phyloP scores from a whole-genome alignment of 2,797 vertebrate genomes.

The Peromyscus aztecus region DNA sequence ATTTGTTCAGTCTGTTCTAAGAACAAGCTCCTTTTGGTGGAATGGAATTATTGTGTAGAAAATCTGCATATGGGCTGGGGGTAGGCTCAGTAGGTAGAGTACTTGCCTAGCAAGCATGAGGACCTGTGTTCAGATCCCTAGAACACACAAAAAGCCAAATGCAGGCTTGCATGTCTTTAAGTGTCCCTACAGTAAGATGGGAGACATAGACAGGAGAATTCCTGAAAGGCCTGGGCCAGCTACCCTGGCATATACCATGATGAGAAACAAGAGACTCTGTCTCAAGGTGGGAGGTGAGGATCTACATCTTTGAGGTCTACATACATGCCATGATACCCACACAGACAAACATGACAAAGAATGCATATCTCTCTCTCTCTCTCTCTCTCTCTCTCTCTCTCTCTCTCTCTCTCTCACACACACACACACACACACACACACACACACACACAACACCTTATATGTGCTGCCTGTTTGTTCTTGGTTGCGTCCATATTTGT shows the following conservation, averaged over 20 bases:
- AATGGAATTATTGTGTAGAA: conserved; percentile 56
- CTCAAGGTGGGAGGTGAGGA: not conserved
- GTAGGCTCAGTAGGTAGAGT: not conserved
- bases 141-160: not conserved
- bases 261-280: not conserved
- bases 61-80: conserved; percentile 44
- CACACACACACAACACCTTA: not conserved
- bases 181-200: not conserved
- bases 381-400: not conserved
- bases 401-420: not conserved
- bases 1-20: conserved; percentile 56
- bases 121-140: not conserved
- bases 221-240: too few species aligned
- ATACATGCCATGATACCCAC: not conserved
- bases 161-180: not conserved
- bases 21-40: conserved; percentile 72
- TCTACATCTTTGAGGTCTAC: not conserved
- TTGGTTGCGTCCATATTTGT: conserved; percentile 12
- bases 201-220: not conserved
- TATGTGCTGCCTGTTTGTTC: not conserved
- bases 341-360: not conserved
- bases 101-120: not conserved
- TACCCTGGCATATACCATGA: not conserved
- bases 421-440: not conserved
- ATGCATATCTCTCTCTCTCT: not conserved